Percentiles rank a stretch among this genome's conserved stretches.
These are phyloP conservation scores for Scomber japonicus DNA, from an alignment of 2,113 vertebrate species.

Conservation along the genomic window DNA sequence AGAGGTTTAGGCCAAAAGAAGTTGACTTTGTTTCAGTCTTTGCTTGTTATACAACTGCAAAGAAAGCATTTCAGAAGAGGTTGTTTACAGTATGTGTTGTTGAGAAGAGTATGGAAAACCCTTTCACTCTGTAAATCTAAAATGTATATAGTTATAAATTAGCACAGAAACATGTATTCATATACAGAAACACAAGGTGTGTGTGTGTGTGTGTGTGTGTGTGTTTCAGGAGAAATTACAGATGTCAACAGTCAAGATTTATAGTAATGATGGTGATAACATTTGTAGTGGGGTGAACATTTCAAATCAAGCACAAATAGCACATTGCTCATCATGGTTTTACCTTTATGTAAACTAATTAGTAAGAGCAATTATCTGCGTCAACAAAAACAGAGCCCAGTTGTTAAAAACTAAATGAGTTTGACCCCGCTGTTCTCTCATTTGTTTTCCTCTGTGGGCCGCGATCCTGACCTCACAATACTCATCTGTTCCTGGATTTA, in stretches of 20 bases:
- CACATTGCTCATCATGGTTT: neutral
- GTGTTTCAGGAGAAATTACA: slow-evolving; percentile 11
- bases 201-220: neutral
- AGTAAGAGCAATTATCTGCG: neutral
- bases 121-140: slow-evolving; percentile 23
- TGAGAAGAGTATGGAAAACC: neutral
- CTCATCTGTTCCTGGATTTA: slow-evolving; percentile 29
- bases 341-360: neutral
- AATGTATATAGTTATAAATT: slow-evolving; percentile 1
- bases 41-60: neutral
- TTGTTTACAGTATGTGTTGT: slow-evolving; percentile 4
- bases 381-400: slow-evolving; percentile 28
- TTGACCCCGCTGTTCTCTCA: neutral
- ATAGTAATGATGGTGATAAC: neutral
- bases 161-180: no score
- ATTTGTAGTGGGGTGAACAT: neutral
- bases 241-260: slow-evolving; percentile 5
- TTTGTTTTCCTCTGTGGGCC: slow-evolving; percentile 4
- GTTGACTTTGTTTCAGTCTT: neutral
- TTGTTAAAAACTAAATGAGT: slow-evolving; percentile 26
- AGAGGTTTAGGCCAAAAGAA: slow-evolving; percentile 12
- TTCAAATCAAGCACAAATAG: neutral
- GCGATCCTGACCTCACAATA: slow-evolving; percentile 23
- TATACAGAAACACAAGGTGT: no score
- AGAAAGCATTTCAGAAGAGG: neutral